phyloP scores from a whole-genome alignment of 2,888 invertebrate genomes.

The Embidobia sp. region DNA sequence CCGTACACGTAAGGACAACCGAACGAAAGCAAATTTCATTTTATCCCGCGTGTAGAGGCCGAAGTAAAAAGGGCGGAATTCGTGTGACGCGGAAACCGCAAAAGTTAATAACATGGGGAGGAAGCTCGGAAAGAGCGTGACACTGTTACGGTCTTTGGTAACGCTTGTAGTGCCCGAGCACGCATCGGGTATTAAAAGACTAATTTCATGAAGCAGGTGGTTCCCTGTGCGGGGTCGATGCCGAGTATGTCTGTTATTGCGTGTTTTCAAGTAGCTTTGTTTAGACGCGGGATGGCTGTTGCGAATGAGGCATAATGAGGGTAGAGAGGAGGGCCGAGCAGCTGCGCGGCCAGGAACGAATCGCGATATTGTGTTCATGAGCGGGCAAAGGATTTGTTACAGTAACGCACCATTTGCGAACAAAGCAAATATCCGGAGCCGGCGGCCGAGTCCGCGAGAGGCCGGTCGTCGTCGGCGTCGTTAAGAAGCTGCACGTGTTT shows the following conservation, averaged over 20 bases:
- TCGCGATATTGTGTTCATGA: conserved; percentile 45
- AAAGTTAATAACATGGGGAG: conserved; percentile 19
- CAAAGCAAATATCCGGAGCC: conserved; percentile 32
- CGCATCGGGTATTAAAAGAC: conserved; percentile 38
- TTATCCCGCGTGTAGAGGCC: background rate
- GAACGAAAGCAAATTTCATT: conserved; percentile 11
- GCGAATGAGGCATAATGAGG: conserved; percentile 41
- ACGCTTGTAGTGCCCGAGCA: conserved; percentile 25
- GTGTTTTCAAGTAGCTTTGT: conserved; percentile 43
- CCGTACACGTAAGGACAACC: background rate
- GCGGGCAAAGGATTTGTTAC: conserved; percentile 55
- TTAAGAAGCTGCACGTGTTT: too few species aligned
- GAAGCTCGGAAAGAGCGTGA: background rate
- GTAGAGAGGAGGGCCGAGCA: conserved; percentile 19
- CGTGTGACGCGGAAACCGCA: conserved; percentile 20
- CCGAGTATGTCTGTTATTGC: conserved; percentile 29
- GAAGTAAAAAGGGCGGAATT: conserved; percentile 20
- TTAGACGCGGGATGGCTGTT: conserved; percentile 38
- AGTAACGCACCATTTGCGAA: conserved; percentile 52
- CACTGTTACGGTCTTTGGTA: too few species aligned
- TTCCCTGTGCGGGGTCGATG: too few species aligned
- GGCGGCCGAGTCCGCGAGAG: conserved; percentile 4
- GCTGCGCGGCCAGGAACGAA: conserved; percentile 49
- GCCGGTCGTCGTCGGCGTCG: too few species aligned
- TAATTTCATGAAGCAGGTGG: conserved; percentile 40